Base-by-base conservation (phyloP, 1,140 invertebrate genomes). In the Drosophila bocki region DNA sequence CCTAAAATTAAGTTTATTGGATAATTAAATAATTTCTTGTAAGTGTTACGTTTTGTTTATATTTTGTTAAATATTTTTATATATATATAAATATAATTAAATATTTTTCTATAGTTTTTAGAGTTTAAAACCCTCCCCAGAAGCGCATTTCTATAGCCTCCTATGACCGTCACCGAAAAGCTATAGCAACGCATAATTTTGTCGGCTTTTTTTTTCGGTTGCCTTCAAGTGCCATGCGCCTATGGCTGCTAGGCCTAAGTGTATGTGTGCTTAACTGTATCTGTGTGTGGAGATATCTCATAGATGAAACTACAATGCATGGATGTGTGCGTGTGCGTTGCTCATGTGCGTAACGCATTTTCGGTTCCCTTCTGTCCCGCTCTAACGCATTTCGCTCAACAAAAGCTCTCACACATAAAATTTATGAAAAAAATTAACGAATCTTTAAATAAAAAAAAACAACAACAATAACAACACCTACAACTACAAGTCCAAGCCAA, bases 341-440 rank as follows among this genome's bases (percentile, higher is more conserved):
- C 47, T 81, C 78, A 72, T 79, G 51, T 90, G 85, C 85, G 85
- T 90, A 90, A 90, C 85, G 86, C 85, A 90, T 76, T 88, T 85
- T 83, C 75, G 58, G 32, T 26, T 70, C 57, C 22, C 78, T 53
- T 67, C 75, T 59, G 37, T 75, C 60, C 60, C 74, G 63, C 78
- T 86, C 82, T 69, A 85, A 82, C 82, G 82, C 82, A 84, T 84
- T 82, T 77, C 59, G 41, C 63, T 83, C 65, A 68, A 85, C 78
- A 80, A 68, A 79, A 72, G 67, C 67, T 67, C 39, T 50, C 67
- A 80, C 44, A 47, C 45, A 47, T 35, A 65, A 81, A 81, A 76
- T 75, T 61, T 71, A 78, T 80, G 76, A 69, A 87, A 82, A 87
- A 87, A 87, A 74, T 82, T 82, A 86, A 91, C 86, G 76, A 90